Conservation (phyloP, 2,888 invertebrate species). For the Agonopterix arenella region DNA sequence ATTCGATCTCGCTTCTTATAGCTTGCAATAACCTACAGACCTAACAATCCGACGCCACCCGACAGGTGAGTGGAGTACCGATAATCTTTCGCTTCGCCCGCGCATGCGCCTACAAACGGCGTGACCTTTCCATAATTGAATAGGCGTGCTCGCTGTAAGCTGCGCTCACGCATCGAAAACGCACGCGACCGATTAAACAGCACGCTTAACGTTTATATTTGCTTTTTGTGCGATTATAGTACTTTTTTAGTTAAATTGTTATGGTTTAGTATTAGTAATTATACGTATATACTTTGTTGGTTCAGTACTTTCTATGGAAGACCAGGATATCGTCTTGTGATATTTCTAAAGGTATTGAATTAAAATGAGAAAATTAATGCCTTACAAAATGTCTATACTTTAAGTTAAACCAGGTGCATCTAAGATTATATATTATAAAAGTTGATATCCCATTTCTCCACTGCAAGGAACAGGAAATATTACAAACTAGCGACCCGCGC, state of each 20-base stretch:
- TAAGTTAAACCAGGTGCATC: too few species aligned
- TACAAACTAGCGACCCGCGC: too few species aligned
- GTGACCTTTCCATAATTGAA: conserved; percentile 74
- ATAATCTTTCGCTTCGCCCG: conserved; percentile 65
- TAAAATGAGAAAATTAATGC: too few species aligned
- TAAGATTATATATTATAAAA: too few species aligned
- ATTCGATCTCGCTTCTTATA: too few species aligned
- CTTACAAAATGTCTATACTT: too few species aligned
- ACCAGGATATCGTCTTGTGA: too few species aligned
- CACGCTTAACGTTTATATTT: conserved; percentile 4
- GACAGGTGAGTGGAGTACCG: conserved; percentile 21
- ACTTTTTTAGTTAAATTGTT: too few species aligned
- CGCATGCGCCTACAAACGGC: conserved; percentile 54
- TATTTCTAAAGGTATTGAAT: too few species aligned
- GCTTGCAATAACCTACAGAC: too few species aligned
- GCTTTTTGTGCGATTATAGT: background rate
- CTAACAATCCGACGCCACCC: conserved; percentile 17
- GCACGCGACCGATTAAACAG: conserved; percentile 52
- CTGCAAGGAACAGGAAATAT: too few species aligned
- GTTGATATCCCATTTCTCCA: too few species aligned
- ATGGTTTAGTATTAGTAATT: background rate
- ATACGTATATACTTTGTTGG: background rate
- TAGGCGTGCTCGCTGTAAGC: conserved; percentile 58
- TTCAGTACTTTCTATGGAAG: background rate
- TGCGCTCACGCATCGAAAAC: conserved; percentile 43